Base-by-base conservation (phyloP, 2,888 invertebrate genomes). In the Netelia melanura region DNA sequence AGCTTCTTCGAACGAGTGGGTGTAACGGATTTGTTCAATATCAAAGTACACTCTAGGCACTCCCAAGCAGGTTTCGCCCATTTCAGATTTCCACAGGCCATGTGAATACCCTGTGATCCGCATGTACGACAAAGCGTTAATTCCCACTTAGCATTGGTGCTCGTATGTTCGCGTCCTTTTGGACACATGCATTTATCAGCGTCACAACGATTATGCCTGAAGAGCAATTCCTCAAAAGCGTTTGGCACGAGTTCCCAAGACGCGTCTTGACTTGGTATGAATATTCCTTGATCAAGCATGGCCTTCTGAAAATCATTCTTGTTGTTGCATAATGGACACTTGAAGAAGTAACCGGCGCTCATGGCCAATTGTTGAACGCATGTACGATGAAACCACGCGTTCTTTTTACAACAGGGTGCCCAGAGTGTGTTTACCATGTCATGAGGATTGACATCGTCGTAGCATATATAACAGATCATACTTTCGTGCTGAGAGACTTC, bases 211-310 rank as follows among this genome's bases (percentile, higher is more conserved):
- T 95, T 91, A 2, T 96, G 95, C 0, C 97, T 93, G 82, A 96
- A 95, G 21, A 96, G 94, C 58, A 97, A 95, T 81, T 97, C 97
- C 0, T 95, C 94, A 93, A 95, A 98, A 0, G 98, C 97, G 90
- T 97, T 95, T 1, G 97, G 97, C 85, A 95, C 96, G 11, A 95
- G 90, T 91, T 98, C 98, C 98, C 98, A 98, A 0, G 97, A 95
- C 0, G 98, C 98, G 92, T 98, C 98, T 97, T 96, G 95, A 89
- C 97, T 96, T 0, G 98, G 98, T 62, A 98, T 96, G 83, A 96
- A 97, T 85, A 98, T 96, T 1, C 98, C 98, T 91, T 95, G 95
- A 0, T 94, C 92, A 21, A 96, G 91, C 91, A 96, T 96, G 0
- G 96, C 95, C 0, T 94, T 90, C 79, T 95, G 95, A 93, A 97